phyloP scores from a whole-genome alignment of 2,797 vertebrate genomes.

The Trachops cirrhosus region DNA sequence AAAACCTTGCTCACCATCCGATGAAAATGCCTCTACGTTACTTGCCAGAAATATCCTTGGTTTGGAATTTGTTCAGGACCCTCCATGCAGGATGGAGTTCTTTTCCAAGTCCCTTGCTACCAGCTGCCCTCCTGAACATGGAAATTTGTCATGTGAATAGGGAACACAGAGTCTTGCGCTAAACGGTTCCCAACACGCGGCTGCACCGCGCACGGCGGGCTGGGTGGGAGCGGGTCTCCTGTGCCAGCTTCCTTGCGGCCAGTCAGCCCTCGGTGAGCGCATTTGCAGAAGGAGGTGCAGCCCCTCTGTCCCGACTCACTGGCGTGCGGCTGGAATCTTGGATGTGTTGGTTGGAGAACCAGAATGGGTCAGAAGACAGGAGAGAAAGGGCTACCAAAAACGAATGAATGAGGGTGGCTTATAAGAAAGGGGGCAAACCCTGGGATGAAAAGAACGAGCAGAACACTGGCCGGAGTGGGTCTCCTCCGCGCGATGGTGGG shows the following conservation, averaged over 20 bases:
- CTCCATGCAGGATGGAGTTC: background rate
- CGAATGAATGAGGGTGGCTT: background rate
- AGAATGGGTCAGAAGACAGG: background rate
- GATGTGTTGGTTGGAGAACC: background rate
- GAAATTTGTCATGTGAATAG: background rate
- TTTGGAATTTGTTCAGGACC: conserved; percentile 32
- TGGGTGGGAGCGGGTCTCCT: background rate
- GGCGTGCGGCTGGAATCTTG: accelerated
- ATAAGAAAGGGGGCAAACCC: background rate
- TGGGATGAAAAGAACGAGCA: background rate
- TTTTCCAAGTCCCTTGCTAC: background rate
- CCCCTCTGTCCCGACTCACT: accelerated
- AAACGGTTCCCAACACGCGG: background rate
- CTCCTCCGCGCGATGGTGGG: background rate
- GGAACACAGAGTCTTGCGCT: background rate
- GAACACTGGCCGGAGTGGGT: background rate
- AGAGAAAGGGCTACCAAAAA: background rate
- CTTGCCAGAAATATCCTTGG: conserved; percentile 34
- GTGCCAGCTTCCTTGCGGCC: background rate
- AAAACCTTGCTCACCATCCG: background rate
- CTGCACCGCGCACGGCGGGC: accelerated
- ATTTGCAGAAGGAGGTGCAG: accelerated
- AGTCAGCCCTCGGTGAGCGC: accelerated
- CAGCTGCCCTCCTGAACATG: background rate
- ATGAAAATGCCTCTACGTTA: background rate